phyloP scores from a whole-genome alignment of 2,797 vertebrate genomes.

The Danio aesculapii region DNA sequence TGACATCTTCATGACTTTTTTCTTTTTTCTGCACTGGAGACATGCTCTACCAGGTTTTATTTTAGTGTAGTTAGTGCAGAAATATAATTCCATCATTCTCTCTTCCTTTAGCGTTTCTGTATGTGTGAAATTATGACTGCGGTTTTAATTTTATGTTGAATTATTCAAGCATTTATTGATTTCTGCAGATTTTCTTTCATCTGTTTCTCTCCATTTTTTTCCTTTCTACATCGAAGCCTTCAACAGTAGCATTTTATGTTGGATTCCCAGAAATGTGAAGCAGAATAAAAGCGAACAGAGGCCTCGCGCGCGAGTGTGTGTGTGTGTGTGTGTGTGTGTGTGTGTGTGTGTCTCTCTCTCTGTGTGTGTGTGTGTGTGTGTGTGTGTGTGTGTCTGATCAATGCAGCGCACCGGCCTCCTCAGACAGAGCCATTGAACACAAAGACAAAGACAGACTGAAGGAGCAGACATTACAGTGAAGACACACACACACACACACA shows the following conservation, averaged over 20 bases:
- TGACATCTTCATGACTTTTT: too few relatives aligned
- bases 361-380: background rate
- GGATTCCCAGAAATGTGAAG: background rate
- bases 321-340: constrained; percentile 19
- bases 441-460: constrained; percentile 49
- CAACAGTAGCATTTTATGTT: background rate
- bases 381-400: constrained; percentile 45
- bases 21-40: too few relatives aligned
- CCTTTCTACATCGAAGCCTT: background rate
- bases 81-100: too few relatives aligned
- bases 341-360: background rate
- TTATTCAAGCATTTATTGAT: background rate
- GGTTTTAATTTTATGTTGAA: background rate
- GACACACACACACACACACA: constrained; percentile 48
- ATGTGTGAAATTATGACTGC: too few relatives aligned
- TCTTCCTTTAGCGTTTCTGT: too few relatives aligned
- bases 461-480: constrained; percentile 53
- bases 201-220: background rate
- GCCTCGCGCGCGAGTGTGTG: background rate
- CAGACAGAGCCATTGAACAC: constrained; percentile 53
- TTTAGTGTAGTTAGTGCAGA: too few relatives aligned
- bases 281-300: background rate
- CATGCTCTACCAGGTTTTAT: too few relatives aligned
- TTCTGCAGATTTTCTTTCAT: too few relatives aligned
- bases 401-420: constrained; percentile 46